Evolutionary conservation across 1,140 invertebrate genomes (phyloP), one percentile per base, ranked within the genome.

Genomic region (Procambarus virginalis): DNA sequence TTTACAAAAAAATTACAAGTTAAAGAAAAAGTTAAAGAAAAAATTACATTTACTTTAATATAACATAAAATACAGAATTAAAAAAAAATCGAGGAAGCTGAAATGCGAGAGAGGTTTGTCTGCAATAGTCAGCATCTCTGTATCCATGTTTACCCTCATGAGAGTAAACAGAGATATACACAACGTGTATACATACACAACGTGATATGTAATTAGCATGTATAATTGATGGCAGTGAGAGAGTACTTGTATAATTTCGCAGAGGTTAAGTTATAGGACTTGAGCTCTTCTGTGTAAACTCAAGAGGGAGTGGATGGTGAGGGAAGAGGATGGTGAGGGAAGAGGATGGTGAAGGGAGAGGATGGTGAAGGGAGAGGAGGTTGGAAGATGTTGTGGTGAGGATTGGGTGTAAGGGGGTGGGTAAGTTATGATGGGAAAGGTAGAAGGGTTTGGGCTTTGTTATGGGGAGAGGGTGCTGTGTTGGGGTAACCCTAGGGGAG

Each of bases 201-300:
- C 4, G 12, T 68, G 9, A 17, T 68, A 51, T 82, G 80, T 68
- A 68, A 20, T 68, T 82, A 68, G 58, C 22, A 58, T 82, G 80
- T 64, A 82, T 82, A 82, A 68, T 64, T 82, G 58, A 82, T 82
- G 80, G 5, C 46, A 51, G 58, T 2, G 80, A 8, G 6, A 60
- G 55, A 46, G 80, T 82, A 68, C 55, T 60, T 82, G 8, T 82
- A 46, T 82, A 64, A 82, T 82, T 68, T 5, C 17, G 64, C 58
- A 17, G 17, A 51, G 10, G 34, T 34, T 34, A 34, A 34, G 34
- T 34, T 34, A 34, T 34, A 34, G 34, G 34, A 20, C 58, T 10
- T 34, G 46, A 82, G 80, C 3, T 58, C 14, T 46, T 10, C 58
- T 81, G 22, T 20, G 17, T 4, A 45, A 46, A 22, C 76, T 78